Base-by-base conservation (phyloP, 2,113 vertebrate genomes). In the Anolis sagrei region DNA sequence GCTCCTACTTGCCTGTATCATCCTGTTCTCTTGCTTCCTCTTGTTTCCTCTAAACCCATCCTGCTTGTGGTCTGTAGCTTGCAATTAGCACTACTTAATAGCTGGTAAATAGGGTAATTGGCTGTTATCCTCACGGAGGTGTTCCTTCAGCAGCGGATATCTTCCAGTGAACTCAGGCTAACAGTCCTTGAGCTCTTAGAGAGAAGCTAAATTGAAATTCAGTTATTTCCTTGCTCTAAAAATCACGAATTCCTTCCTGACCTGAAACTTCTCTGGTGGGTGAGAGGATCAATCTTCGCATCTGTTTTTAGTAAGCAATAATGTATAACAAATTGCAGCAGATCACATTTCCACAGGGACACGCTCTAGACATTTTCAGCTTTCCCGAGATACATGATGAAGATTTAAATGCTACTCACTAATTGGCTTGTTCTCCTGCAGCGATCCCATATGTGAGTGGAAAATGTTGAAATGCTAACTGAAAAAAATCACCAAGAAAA, bases 71-170 rank as follows among this genome's bases (percentile, higher is more conserved):
- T 54, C 81, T 49, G 64, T 81, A 86, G 79, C 68, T 82, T 80
- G 84, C 83, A 85, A 88, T 89, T 91, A 88, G 75, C 83, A 85
- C 54, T 16, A 61, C 19, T 84, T 89, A 77, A 86, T 84, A 86
- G 81, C 83, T 83, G 76, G 73, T 88, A 77, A 86, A 79, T 87
- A 83, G 79, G 87, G 48, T 86, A 58, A 76, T 88, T 75, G 39
- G 54, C 76, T 73, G 76, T 83, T 79, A 68, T 73, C 51, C 44
- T 86, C 76, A 72, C 70, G 80, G 77, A 83, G 48, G 27, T 85
- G 83, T 68, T 81, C 61, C 68, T 89, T 85, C 79, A 48, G 74
- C 85, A 81, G 84, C 61, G 51, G 21, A n/a, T 36, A 54, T 66
- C 36, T 76, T 79, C 48, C 66, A 68, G 27, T 62, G 75, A 76